Percentiles rank a stretch among this genome's conserved stretches.
Evolutionary conservation across 1,140 invertebrate species (phyloP).

Genomic region (Neodiprion fabricii): DNA sequence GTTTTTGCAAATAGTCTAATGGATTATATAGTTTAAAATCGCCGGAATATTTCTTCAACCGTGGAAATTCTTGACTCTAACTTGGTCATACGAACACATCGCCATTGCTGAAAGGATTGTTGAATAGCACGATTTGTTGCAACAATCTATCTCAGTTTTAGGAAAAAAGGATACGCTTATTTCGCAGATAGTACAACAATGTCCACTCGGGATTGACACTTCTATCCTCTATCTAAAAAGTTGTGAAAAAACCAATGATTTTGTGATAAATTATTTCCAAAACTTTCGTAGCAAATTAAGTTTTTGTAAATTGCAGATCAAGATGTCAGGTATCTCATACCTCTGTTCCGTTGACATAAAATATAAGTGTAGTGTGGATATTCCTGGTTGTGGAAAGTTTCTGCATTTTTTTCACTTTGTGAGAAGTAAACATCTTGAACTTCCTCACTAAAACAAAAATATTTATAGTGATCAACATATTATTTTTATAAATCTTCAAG

Average conservation of each 20-base stretch:
- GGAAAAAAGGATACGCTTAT: slow-evolving; percentile 71
- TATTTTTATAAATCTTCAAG: too few relatives aligned
- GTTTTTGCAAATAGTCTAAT: slow-evolving; percentile 14
- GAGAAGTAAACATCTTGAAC: not conserved
- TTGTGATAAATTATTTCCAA: slow-evolving; percentile 19
- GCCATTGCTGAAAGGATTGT: too few relatives aligned
- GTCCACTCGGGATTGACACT: slow-evolving; percentile 86
- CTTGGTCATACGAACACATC: too few relatives aligned
- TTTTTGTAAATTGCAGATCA: not conserved
- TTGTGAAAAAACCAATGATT: slow-evolving; percentile 10
- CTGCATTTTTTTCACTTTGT: not conserved
- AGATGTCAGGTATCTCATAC: slow-evolving; percentile 39
- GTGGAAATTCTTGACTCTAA: too few relatives aligned
- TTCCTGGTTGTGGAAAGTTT: not conserved
- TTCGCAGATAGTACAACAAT: slow-evolving; percentile 81
- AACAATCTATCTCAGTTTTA: not conserved
- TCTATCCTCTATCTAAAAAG: slow-evolving; percentile 72
- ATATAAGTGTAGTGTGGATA: slow-evolving; percentile 41
- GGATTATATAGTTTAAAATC: slow-evolving; percentile 12
- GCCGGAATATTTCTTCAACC: not conserved
- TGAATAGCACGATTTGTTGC: too few relatives aligned
- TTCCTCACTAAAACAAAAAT: not conserved
- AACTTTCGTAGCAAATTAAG: not conserved
- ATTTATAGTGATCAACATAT: not conserved
- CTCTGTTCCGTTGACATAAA: slow-evolving; percentile 59